phyloP scores from a whole-genome alignment of 1,140 invertebrate species.

The Trigoniulus corallinus region DNA sequence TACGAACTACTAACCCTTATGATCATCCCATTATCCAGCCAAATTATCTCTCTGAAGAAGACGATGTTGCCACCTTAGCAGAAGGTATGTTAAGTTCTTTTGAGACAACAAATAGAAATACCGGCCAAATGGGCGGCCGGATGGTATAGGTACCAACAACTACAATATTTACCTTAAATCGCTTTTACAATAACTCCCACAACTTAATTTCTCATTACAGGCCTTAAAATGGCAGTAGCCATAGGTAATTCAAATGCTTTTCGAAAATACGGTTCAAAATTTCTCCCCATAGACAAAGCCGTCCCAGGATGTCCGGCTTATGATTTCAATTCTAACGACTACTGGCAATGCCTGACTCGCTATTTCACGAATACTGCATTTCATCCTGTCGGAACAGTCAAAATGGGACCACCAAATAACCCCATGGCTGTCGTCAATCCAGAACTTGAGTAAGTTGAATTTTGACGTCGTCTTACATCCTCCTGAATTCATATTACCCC shows the following conservation, averaged over 20 bases:
- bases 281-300: constrained; percentile 19
- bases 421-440: constrained; percentile 34
- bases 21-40: constrained; percentile 84
- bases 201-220: constrained; percentile 12
- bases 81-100: too few relatives aligned
- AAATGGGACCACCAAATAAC: constrained; percentile 41
- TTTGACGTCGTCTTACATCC: too few relatives aligned
- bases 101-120: too few relatives aligned
- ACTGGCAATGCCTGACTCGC: background rate
- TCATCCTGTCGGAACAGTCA: constrained; percentile 57
- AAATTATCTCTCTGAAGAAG: constrained; percentile 66
- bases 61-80: constrained; percentile 58
- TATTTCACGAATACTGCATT: constrained; percentile 27
- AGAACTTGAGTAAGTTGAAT: constrained; percentile 13
- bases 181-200: too few relatives aligned
- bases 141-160: too few relatives aligned
- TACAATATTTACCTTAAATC: too few relatives aligned
- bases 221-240: constrained; percentile 18
- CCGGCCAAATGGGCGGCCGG: too few relatives aligned
- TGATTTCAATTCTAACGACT: background rate
- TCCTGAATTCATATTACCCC: too few relatives aligned
- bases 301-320: background rate
- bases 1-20: constrained; percentile 66
- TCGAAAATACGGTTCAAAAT: constrained; percentile 47
- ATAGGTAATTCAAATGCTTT: constrained; percentile 31